Evolutionary conservation across 2,888 invertebrate species (phyloP).

Genomic region (Mimumesa dahlbomi): DNA sequence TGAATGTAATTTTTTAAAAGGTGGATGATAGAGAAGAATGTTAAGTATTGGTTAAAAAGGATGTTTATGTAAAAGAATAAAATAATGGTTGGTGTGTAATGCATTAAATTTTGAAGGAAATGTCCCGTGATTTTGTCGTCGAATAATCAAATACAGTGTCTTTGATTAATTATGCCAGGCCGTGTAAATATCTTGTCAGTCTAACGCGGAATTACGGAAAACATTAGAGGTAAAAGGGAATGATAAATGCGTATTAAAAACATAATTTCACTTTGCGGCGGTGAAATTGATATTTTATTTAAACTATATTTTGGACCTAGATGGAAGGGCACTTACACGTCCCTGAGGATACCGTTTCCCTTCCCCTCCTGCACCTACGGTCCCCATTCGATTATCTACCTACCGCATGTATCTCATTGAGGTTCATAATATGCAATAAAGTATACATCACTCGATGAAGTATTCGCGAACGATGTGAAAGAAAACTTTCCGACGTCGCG

Average conservation of each 20-base stretch:
- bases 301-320: conserved; percentile 40
- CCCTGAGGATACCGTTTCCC: conserved; percentile 42
- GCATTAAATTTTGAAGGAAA: too few relatives aligned
- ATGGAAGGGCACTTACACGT: conserved; percentile 48
- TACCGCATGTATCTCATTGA: conserved; percentile 47
- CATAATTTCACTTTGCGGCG: conserved; percentile 38
- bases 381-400: conserved; percentile 50
- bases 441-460: conserved; percentile 17
- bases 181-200: too few relatives aligned
- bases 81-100: too few relatives aligned
- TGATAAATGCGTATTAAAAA: conserved; percentile 46
- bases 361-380: conserved; percentile 31
- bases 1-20: too few relatives aligned
- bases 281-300: conserved; percentile 47
- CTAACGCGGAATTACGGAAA: conserved; percentile 8
- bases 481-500: too few relatives aligned
- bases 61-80: too few relatives aligned
- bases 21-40: too few relatives aligned
- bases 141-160: too few relatives aligned
- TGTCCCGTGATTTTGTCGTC: too few relatives aligned
- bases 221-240: conserved; percentile 27
- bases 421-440: conserved; percentile 51
- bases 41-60: too few relatives aligned
- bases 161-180: too few relatives aligned
- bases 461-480: too few relatives aligned